These are phyloP conservation scores for Rallus limicola DNA, from an alignment of 2,113 vertebrate genomes.

Conservation along the genomic window DNA sequence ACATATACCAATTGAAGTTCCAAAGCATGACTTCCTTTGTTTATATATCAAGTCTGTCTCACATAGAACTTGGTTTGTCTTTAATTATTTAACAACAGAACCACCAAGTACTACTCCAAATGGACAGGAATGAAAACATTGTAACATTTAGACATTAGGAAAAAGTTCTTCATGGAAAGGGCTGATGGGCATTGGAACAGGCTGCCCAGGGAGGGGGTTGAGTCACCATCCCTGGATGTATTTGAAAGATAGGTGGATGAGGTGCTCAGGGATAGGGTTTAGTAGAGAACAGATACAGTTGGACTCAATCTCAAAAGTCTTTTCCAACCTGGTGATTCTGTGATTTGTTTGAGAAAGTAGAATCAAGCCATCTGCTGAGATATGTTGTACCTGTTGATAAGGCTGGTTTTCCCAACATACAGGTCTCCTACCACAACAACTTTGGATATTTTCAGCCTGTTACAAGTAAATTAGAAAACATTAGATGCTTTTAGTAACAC, in stretches of 20 bases:
- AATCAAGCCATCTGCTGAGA: not conserved
- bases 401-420: constrained; percentile 91
- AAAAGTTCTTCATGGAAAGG: no score
- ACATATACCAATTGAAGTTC: not conserved
- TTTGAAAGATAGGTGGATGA: no score
- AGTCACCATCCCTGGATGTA: no score
- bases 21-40: not conserved
- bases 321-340: no score
- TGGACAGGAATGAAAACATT: not conserved
- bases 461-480: constrained; percentile 26
- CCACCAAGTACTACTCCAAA: not conserved
- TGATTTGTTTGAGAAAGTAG: not conserved
- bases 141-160: not conserved
- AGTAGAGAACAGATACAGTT: no score
- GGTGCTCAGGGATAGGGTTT: no score
- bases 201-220: no score
- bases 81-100: not conserved
- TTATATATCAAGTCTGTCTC: not conserved
- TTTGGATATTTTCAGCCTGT: constrained; percentile 88
- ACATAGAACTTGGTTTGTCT: not conserved
- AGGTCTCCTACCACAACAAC: constrained; percentile 91
- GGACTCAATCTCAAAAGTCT: no score
- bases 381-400: constrained; percentile 86
- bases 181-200: no score
- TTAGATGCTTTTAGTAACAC: not conserved